These are phyloP conservation scores for Manduca sexta DNA, from an alignment of 1,140 invertebrate genomes.

Conservation along the genomic window DNA sequence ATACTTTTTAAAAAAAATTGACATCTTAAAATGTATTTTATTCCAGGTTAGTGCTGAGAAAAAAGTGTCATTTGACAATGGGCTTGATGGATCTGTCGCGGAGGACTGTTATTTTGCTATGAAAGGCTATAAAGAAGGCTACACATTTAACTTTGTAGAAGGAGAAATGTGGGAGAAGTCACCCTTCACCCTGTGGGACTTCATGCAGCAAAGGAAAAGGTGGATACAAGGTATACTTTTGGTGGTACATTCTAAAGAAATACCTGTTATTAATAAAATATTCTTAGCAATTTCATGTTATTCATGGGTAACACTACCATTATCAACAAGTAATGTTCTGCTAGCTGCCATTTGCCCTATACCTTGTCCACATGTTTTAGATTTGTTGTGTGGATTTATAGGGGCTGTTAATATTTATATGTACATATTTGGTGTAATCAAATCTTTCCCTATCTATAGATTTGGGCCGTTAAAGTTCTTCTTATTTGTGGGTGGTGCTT, in stretches of 20 bases:
- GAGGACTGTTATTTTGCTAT: constrained; percentile 98
- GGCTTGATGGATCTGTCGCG: constrained; percentile 95
- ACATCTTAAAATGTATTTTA: constrained; percentile 3
- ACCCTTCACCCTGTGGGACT: constrained; percentile 95
- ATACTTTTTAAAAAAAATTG: neutral
- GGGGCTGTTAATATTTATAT: constrained; percentile 95
- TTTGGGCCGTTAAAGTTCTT: constrained; percentile 87
- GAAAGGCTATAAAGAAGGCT: constrained; percentile 90
- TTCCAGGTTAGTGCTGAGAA: constrained; percentile 90
- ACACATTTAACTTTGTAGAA: constrained; percentile 93
- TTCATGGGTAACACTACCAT: constrained; percentile 95
- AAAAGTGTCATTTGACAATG: constrained; percentile 95
- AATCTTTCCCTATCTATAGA: constrained; percentile 92
- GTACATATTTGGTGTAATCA: constrained; percentile 96
- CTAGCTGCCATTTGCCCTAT: constrained; percentile 90
- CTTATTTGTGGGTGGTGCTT: constrained; percentile 87
- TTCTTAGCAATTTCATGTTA: constrained; percentile 93
- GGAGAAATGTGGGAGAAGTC: constrained; percentile 99
- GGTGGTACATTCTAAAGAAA: constrained; percentile 91
- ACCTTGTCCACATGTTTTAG: constrained; percentile 86
- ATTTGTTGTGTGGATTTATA: constrained; percentile 91
- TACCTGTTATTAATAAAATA: constrained; percentile 88
- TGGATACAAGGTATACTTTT: constrained; percentile 98
- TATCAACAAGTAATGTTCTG: constrained; percentile 92
- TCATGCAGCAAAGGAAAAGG: constrained; percentile 95